phyloP scores from a whole-genome alignment of 1,140 invertebrate species.

The Acromyrmex charruanus region DNA sequence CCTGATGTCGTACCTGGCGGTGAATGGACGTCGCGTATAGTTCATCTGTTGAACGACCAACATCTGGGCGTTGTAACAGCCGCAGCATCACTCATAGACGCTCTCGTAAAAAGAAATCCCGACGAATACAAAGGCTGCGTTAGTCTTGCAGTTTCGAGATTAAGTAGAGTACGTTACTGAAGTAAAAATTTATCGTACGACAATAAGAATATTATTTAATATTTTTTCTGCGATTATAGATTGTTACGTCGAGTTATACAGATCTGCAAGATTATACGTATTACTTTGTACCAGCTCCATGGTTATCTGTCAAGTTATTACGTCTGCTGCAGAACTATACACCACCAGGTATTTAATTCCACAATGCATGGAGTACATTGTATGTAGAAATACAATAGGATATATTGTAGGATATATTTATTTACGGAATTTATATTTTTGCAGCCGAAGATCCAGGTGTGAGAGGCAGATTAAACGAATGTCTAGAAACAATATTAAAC shows the following conservation, averaged over 20 bases:
- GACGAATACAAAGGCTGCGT: constrained; percentile 99
- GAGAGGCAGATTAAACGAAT: constrained; percentile 97
- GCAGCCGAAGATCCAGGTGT: constrained; percentile 96
- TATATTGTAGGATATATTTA: constrained; percentile 4
- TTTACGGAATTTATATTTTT: constrained; percentile 26
- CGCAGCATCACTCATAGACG: constrained; percentile 99
- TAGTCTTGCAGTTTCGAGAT: constrained; percentile 97
- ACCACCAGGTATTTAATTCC: constrained; percentile 91
- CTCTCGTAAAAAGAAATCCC: constrained; percentile 98
- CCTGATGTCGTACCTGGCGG: constrained; percentile 98
- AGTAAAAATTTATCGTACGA: not conserved
- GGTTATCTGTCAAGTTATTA: constrained; percentile 99
- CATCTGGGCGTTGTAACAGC: constrained; percentile 99
- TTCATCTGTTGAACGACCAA: constrained; percentile 99
- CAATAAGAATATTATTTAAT: not conserved
- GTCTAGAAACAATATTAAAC: constrained; percentile 99
- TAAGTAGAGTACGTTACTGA: constrained; percentile 92
- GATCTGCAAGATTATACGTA: constrained; percentile 99
- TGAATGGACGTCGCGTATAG: constrained; percentile 99
- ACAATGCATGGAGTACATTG: not conserved
- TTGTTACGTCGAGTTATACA: constrained; percentile 99
- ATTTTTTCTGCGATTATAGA: constrained; percentile 87
- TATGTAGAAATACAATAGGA: not conserved
- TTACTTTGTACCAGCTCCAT: constrained; percentile 99
- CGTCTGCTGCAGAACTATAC: constrained; percentile 99